Evolutionary conservation across 37 sponge, comb jelly and placozoan genomes (phyloP).

Genomic region (Beroe forskalii): DNA sequence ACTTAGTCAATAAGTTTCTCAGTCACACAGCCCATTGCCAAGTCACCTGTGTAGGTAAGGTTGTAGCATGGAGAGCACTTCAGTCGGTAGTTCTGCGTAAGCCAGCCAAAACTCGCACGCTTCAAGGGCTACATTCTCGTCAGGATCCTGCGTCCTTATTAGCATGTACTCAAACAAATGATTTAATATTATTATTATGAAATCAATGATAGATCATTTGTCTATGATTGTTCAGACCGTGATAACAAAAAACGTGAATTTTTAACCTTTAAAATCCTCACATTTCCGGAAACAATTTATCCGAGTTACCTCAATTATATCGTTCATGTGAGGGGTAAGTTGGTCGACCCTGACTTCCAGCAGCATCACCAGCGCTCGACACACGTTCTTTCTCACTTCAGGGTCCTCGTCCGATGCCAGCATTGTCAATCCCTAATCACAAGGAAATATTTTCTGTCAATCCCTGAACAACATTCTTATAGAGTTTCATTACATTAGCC

Average conservation of each 20-base stretch:
- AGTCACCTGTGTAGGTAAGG: conserved; percentile 78
- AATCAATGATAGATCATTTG: too few relatives aligned
- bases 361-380: conserved; percentile 92
- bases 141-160: conserved; percentile 83
- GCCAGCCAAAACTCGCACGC: conserved; percentile 99
- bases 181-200: too few relatives aligned
- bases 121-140: conserved; percentile 90
- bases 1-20: too few relatives aligned
- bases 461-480: too few relatives aligned
- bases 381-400: conserved; percentile 96
- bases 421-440: conserved; percentile 76
- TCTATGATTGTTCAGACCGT: too few relatives aligned
- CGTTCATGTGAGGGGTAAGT: conserved; percentile 85
- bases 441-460: too few relatives aligned
- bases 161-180: conserved; percentile 88
- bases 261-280: too few relatives aligned
- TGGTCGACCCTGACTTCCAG: conserved; percentile 88
- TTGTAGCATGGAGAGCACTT: conserved; percentile 76
- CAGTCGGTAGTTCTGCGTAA: conserved; percentile 82
- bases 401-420: conserved; percentile 79
- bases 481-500: too few relatives aligned
- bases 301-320: conserved; percentile 87
- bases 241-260: too few relatives aligned
- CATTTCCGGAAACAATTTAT: too few relatives aligned
- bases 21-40: too few relatives aligned